Percentiles rank a stretch among this genome's conserved stretches.
These are phyloP conservation scores for Neofelis nebulosa DNA, from an alignment of 2,113 vertebrate genomes.

Conservation along the genomic window DNA sequence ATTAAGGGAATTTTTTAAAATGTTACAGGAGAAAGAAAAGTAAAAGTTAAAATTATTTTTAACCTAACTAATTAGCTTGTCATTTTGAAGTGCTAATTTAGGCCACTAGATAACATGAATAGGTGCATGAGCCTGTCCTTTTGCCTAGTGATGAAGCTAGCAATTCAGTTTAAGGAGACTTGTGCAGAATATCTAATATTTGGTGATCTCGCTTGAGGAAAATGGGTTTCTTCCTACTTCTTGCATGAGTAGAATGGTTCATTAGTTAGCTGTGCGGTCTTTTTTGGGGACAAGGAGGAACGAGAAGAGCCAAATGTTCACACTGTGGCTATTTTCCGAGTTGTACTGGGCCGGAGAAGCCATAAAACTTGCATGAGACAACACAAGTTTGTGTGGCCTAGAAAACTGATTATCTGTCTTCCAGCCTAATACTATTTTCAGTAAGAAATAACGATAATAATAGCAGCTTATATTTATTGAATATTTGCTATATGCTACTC, in stretches of 20 bases:
- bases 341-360: neutral
- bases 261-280: neutral
- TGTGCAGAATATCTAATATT: neutral
- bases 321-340: neutral
- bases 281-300: neutral
- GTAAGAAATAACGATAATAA: neutral
- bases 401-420: neutral
- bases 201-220: neutral
- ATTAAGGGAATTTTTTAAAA: neutral
- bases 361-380: neutral
- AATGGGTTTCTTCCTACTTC: neutral
- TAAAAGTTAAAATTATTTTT: constrained; percentile 44
- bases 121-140: neutral
- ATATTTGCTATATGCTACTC: neutral
- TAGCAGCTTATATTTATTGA: neutral
- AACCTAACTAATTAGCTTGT: neutral
- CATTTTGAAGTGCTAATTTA: constrained; percentile 2
- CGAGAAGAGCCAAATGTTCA: neutral
- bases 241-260: neutral
- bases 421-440: neutral
- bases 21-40: neutral
- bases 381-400: neutral
- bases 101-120: neutral
- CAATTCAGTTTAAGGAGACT: neutral
- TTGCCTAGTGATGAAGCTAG: constrained; percentile 19